Base-by-base conservation (phyloP, 2,797 vertebrate species). In the Megalops cyprinoides region DNA sequence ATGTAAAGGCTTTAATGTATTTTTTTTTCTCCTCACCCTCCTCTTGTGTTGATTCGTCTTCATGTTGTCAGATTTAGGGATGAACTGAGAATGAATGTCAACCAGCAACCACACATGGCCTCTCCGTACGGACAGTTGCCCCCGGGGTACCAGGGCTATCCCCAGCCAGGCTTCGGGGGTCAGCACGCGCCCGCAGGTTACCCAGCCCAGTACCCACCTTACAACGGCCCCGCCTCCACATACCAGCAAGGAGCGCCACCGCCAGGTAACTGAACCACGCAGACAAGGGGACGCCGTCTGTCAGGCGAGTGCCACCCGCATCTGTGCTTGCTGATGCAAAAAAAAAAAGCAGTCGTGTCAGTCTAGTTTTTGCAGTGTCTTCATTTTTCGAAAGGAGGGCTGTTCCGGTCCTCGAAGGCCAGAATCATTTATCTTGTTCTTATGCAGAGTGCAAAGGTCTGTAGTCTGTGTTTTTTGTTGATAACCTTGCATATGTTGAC, bases 31-130 rank as follows among this genome's bases (percentile, higher is more conserved):
- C 39, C 28, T 4, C 12, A 53, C 51, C 51, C 0, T 8, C 51
- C 53, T n/a, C n/a, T 53, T 53, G 51, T 53, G 9, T 14, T 14
- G 4, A 65, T 65, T 14, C 18, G 0, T 39, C 6, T n/a, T 62
- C 42, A 51, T 4, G 42, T 7, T 58, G 42, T 85, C 89, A 94
- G 93, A 86, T 92, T 94, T 88, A 95, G 97, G 95, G 95, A 99
- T 99, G 98, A 96, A 95, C 94, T 96, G 95, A 98, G 93, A 96
- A 99, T 99, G 97, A 99, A 96, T 89, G 95, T 99, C 94, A 99
- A 99, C 94, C 98, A 98, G 94, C 97, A 96, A 95, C 94, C 95
- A 95, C 97, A 96, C 87, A 90, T 97, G 93, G 94, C 96, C 91
- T 95, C 96, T 87, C 95, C 97, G 55, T 98, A 98, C 0, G 96